Base-by-base conservation (phyloP, 2,797 vertebrate genomes). In the Syncerus caffer region DNA sequence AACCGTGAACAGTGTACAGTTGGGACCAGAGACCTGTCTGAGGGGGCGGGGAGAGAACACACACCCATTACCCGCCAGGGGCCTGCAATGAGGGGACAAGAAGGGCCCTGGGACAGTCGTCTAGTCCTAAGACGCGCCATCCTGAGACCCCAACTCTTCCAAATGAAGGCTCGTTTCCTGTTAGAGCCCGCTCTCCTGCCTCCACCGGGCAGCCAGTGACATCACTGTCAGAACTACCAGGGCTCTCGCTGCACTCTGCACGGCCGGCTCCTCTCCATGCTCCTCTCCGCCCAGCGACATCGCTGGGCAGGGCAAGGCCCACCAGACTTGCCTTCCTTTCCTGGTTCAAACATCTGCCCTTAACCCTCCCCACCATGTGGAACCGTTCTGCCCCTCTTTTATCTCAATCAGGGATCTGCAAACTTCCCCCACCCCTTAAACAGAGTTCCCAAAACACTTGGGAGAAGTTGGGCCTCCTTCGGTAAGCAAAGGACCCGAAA, bases 51-150 rank as follows among this genome's bases (percentile, higher is more conserved):
- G 19, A 27, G 42, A n/a, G 71, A 9, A 23, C 1, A 4, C 17
- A 3, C 1, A 16, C 29, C 29, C 2, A 2, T 2, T 17, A 6
- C 5, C 4, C 6, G 16, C 9, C 1, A 1, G 23, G 16, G 10
- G 13, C 29, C 1, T 2, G 9, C 10, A 31, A 21, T 7, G 3
- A 38, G 14, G 34, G 15, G 8, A 15, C 38, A 11, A 19, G 80
- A 62, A 27, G n/a, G 50, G n/a, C 3, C n/a, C 45, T 1, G 1
- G 67, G 19, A 23, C 71, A 86, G 79, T 34, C n/a, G 12, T 42
- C 42, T 1, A 29, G 7, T 17, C 42, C 27, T 27, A 12, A 50
- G 19, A 45, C 14, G 0, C 14, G 57, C 27, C 19, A 6, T 23
- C 38, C 64, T 19, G 74, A 84, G 55, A 47, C 27, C 9, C 51